Conservation (phyloP, 2,113 vertebrate genomes). For the Pholis gunnellus region DNA sequence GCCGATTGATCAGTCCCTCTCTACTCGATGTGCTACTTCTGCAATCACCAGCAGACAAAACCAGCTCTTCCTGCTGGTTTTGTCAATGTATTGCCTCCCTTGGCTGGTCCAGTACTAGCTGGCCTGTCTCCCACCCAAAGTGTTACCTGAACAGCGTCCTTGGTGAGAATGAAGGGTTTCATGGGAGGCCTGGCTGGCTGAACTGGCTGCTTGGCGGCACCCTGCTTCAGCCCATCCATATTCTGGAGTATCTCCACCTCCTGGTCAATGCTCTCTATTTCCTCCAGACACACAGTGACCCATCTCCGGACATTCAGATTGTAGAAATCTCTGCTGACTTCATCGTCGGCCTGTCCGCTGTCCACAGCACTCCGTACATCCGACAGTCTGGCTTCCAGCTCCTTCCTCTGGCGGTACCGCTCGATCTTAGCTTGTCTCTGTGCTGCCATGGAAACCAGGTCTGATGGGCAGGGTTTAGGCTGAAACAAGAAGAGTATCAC, state of each 20-base stretch:
- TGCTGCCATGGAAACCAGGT: constrained; percentile 88
- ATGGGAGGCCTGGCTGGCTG: constrained; percentile 76
- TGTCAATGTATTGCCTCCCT: not conserved
- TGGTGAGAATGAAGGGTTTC: constrained; percentile 94
- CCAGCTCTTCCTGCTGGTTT: not conserved
- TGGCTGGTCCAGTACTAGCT: not conserved
- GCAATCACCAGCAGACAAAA: not conserved
- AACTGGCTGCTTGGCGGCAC: constrained; percentile 56
- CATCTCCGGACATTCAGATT: constrained; percentile 88
- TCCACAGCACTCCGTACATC: constrained; percentile 85
- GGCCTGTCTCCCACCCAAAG: not conserved
- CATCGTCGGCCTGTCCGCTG: constrained; percentile 88
- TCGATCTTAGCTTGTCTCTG: constrained; percentile 92
- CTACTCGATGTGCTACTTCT: not conserved
- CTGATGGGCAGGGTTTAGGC: constrained; percentile 62
- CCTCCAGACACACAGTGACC: constrained; percentile 89
- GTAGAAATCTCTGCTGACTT: constrained; percentile 89
- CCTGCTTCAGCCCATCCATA: constrained; percentile 80
- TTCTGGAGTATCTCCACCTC: constrained; percentile 89
- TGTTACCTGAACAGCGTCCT: constrained; percentile 87
- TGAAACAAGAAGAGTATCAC: constrained; percentile 28
- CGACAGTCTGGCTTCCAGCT: constrained; percentile 87
- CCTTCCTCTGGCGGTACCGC: constrained; percentile 92
- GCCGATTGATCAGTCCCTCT: not conserved
- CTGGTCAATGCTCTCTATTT: constrained; percentile 93